Percentiles rank a stretch among this genome's conserved stretches.
phyloP scores from a whole-genome alignment of 2,888 invertebrate genomes.

The Acleris emargana region DNA sequence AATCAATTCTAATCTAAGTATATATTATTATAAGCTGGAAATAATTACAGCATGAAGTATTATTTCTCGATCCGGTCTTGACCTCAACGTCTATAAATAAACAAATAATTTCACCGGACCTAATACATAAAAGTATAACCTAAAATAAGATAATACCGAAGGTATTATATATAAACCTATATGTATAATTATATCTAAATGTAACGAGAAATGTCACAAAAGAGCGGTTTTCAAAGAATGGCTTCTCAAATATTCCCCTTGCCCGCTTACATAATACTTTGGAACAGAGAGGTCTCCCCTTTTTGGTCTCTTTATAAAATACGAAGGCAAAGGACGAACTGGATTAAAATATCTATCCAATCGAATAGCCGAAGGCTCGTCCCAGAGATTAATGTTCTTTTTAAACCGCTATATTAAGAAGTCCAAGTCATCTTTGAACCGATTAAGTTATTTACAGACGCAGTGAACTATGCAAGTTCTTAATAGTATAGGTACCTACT shows the following conservation, averaged over 20 bases:
- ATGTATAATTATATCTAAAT: neutral
- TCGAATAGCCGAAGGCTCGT: conserved; percentile 42
- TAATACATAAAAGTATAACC: neutral
- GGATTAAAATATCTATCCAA: conserved; percentile 48
- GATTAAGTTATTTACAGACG: conserved; percentile 4
- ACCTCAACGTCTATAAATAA: neutral
- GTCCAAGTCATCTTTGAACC: conserved; percentile 25
- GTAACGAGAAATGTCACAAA: conserved; percentile 45
- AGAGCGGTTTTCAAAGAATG: conserved; percentile 48
- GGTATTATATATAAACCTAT: neutral
- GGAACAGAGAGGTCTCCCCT: conserved; percentile 45
- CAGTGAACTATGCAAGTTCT: too few species aligned
- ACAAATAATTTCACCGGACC: too few species aligned
- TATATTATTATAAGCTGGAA: too few species aligned
- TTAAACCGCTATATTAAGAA: conserved; percentile 32
- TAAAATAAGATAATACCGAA: neutral
- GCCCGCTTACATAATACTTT: conserved; percentile 45
- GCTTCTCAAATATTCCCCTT: conserved; percentile 47
- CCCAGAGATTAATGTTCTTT: conserved; percentile 36
- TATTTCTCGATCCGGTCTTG: too few species aligned
- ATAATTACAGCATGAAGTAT: too few species aligned
- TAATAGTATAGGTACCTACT: too few species aligned
- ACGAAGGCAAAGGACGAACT: conserved; percentile 47
- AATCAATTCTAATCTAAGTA: too few species aligned
- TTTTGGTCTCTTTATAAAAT: conserved; percentile 46